These are phyloP conservation scores for Eurystomus gularis DNA, from an alignment of 2,113 vertebrate species.

Conservation along the genomic window DNA sequence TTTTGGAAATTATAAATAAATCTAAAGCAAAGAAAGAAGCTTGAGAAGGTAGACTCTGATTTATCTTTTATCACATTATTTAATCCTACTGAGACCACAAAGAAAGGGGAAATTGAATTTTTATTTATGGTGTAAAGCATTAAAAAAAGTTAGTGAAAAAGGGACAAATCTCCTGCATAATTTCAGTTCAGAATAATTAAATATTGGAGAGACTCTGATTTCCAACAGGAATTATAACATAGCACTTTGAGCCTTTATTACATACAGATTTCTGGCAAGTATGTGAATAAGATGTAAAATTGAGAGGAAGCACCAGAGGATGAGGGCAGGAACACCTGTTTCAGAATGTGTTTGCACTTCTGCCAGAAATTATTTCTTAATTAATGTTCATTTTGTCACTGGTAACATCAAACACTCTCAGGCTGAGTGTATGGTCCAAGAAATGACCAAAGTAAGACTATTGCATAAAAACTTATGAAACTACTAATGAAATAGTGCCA, in stretches of 20 bases:
- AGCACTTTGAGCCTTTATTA: background rate
- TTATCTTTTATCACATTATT: constrained; percentile 16
- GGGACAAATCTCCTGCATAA: background rate
- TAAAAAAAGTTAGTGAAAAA: background rate
- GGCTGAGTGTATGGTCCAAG: background rate
- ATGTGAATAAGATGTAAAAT: background rate
- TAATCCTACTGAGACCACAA: background rate
- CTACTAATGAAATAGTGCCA: background rate
- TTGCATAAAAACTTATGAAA: background rate
- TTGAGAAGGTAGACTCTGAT: constrained; percentile 18
- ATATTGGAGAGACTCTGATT: background rate
- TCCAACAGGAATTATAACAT: background rate
- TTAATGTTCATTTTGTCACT: background rate
- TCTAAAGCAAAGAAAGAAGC: background rate
- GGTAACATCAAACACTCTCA: background rate
- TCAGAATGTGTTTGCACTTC: background rate
- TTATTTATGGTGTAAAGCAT: constrained; percentile 29
- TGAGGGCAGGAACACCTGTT: background rate
- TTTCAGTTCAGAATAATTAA: constrained; percentile 14
- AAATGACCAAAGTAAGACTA: background rate
- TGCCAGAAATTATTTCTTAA: background rate
- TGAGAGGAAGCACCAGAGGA: background rate
- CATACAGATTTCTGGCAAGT: background rate
- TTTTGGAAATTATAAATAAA: constrained; percentile 28
- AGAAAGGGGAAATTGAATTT: constrained; percentile 31